phyloP scores from a whole-genome alignment of 2,797 vertebrate species.

The Bradypodion ventrale region DNA sequence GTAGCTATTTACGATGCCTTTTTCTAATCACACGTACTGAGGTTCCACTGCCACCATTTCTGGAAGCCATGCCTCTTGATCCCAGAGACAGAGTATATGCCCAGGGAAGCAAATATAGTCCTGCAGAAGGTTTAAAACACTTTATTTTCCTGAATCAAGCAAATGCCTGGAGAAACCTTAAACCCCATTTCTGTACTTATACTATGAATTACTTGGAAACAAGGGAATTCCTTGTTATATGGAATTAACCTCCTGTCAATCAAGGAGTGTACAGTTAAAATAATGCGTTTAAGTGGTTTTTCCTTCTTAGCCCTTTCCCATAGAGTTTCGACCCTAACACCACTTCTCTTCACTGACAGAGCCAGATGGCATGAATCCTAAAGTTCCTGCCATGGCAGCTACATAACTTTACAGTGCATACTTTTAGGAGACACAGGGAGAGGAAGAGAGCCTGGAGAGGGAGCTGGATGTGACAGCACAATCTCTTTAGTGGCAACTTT shows the following conservation, averaged over 20 bases:
- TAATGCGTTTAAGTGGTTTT: neutral
- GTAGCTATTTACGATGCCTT: neutral
- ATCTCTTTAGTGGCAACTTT: slow-evolving; percentile 28
- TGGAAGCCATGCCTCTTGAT: neutral
- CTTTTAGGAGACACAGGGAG: slow-evolving; percentile 31
- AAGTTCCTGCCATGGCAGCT: slow-evolving; percentile 21
- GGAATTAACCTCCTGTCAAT: neutral
- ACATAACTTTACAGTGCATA: slow-evolving; percentile 32
- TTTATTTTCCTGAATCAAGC: neutral
- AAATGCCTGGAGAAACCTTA: neutral
- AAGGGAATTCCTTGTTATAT: neutral
- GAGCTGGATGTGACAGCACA: neutral
- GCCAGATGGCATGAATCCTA: slow-evolving; percentile 2
- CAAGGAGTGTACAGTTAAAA: neutral
- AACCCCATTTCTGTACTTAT: neutral
- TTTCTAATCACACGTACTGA: neutral
- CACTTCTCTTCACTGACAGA: neutral
- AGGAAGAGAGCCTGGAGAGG: neutral
- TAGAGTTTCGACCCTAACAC: neutral
- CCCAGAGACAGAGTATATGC: neutral
- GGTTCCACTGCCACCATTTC: neutral
- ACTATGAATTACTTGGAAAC: neutral
- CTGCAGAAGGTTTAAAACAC: neutral
- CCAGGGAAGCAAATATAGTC: neutral
- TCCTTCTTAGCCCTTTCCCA: neutral